These are phyloP conservation scores for Clistopyga incitator DNA, from an alignment of 2,888 invertebrate species.

Conservation along the genomic window DNA sequence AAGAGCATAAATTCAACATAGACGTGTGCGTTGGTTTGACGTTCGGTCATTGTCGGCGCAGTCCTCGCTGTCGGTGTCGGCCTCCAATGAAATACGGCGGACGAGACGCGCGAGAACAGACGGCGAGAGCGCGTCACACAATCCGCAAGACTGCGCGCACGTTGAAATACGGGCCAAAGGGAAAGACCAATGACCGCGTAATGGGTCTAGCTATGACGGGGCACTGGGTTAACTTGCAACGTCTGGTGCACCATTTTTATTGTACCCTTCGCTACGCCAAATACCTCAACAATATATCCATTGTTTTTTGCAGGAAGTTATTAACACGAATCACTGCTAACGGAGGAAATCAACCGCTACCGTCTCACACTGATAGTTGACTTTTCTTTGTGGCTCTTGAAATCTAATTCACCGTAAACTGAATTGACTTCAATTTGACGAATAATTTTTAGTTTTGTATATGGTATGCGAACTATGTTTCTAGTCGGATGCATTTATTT, in stretches of 20 bases:
- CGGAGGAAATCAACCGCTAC: neutral
- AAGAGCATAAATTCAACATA: constrained; percentile 15
- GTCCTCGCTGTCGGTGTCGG: constrained; percentile 7
- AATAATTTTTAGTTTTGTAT: neutral
- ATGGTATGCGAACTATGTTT: neutral
- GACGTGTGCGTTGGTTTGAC: neutral
- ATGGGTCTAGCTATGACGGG: constrained; percentile 68
- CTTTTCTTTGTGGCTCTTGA: neutral
- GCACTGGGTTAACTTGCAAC: constrained; percentile 70
- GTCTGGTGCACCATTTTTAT: constrained; percentile 50
- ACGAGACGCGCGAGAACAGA: constrained; percentile 51
- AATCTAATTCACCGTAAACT: neutral
- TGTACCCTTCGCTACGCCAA: neutral
- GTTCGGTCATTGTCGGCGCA: neutral
- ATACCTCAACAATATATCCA: constrained; percentile 9
- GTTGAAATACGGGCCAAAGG: constrained; percentile 70
- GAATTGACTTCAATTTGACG: neutral
- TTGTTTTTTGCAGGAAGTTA: neutral
- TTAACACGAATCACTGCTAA: neutral
- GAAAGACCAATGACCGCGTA: constrained; percentile 78
- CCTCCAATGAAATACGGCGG: constrained; percentile 2
- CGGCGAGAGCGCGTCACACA: constrained; percentile 18
- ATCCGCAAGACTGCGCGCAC: constrained; percentile 53
- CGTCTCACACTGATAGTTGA: neutral
- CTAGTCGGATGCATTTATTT: neutral